phyloP scores from a whole-genome alignment of 2,113 vertebrate species.

The Candoia aspera region DNA sequence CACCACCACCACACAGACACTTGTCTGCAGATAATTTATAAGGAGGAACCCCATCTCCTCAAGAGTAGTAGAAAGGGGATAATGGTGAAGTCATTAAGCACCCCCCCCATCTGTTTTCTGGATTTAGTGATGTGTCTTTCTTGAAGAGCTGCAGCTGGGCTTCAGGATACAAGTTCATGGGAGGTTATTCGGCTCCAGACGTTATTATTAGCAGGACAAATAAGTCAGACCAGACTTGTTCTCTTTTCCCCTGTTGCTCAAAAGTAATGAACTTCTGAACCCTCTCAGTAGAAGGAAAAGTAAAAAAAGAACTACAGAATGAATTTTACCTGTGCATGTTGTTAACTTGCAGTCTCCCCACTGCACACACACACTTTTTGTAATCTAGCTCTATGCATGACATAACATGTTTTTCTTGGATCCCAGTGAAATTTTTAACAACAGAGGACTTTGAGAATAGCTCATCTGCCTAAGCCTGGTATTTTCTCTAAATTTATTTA shows the following conservation, averaged over 20 bases:
- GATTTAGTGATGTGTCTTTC: constrained; percentile 60
- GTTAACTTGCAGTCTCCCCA: constrained; percentile 9
- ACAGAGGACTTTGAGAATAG: not conserved
- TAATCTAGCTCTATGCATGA: constrained; percentile 45
- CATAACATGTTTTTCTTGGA: constrained; percentile 42
- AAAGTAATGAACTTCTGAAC: constrained; percentile 66
- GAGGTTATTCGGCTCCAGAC: constrained; percentile 72
- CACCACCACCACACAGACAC: constrained; percentile 6
- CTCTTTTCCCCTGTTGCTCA: not conserved
- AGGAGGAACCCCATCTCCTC: not conserved
- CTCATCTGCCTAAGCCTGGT: constrained; percentile 49
- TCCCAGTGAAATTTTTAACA: constrained; percentile 49
- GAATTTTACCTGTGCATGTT: constrained; percentile 41
- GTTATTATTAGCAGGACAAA: constrained; percentile 68
- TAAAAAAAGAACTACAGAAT: constrained; percentile 56
- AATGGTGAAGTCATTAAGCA: constrained; percentile 45
- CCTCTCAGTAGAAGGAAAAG: constrained; percentile 34
- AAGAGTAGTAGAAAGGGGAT: constrained; percentile 13
- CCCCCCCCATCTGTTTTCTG: constrained; percentile 58
- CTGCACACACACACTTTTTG: constrained; percentile 35
- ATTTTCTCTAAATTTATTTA: constrained; percentile 63
- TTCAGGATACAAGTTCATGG: constrained; percentile 69
- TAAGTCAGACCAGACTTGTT: constrained; percentile 58
- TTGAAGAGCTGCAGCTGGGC: constrained; percentile 77
- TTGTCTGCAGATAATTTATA: not conserved